phyloP scores from a whole-genome alignment of 2,888 invertebrate genomes.

The Belgica antarctica region DNA sequence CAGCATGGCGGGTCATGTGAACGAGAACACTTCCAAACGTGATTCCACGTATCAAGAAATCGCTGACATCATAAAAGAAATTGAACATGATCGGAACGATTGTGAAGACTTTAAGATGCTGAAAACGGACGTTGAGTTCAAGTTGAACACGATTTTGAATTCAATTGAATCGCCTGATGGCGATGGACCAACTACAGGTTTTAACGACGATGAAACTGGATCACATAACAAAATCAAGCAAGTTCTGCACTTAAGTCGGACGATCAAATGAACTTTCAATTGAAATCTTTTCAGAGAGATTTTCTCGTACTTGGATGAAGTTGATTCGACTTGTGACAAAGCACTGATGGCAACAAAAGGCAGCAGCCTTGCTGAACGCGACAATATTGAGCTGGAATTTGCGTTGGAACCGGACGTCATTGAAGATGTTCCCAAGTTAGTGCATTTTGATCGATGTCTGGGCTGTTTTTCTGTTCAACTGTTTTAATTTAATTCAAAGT shows the following conservation, averaged over 20 bases:
- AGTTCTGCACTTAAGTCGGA: constrained; percentile 39
- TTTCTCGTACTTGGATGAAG: constrained; percentile 53
- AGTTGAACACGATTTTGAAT: constrained; percentile 40
- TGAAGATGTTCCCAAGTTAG: constrained; percentile 55
- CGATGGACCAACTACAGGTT: constrained; percentile 45
- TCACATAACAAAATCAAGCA: no score
- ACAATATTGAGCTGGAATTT: constrained; percentile 54
- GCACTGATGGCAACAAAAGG: constrained; percentile 53
- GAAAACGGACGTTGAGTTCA: constrained; percentile 42
- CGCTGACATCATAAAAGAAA: constrained; percentile 55
- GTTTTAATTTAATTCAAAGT: no score
- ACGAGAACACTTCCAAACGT: constrained; percentile 46
- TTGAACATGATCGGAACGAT: constrained; percentile 52
- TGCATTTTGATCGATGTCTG: no score
- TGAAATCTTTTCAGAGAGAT: constrained; percentile 51
- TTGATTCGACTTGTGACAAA: constrained; percentile 54
- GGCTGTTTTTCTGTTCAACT: no score
- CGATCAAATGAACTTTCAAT: not conserved
- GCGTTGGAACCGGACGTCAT: constrained; percentile 54
- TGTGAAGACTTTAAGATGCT: constrained; percentile 35
- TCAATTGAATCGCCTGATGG: constrained; percentile 42
- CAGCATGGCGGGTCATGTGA: constrained; percentile 7
- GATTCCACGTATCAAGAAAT: constrained; percentile 55
- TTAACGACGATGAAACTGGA: no score
- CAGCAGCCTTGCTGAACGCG: constrained; percentile 52